phyloP scores from a whole-genome alignment of 2,113 vertebrate species.

The Anthoscopus minutus region DNA sequence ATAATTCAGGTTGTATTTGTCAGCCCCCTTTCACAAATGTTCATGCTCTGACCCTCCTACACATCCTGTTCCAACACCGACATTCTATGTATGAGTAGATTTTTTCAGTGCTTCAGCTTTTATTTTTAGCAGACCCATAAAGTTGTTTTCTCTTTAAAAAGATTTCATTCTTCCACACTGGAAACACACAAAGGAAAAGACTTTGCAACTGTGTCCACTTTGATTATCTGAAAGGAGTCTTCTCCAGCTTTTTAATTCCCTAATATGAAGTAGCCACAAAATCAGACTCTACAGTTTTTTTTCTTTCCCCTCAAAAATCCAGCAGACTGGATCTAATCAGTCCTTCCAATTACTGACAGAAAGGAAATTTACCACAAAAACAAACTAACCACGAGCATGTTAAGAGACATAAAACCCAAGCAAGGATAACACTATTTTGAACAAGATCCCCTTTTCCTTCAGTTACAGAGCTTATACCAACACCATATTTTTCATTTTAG shows the following conservation, averaged over 20 bases:
- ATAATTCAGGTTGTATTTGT: background rate
- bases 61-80: background rate
- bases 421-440: background rate
- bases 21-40: background rate
- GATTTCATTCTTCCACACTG: background rate
- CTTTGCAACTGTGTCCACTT: background rate
- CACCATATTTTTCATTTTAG: background rate
- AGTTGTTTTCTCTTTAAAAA: background rate
- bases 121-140: background rate
- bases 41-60: background rate
- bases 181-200: background rate
- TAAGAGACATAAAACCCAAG: background rate
- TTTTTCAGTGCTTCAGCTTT: background rate
- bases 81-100: background rate
- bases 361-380: background rate
- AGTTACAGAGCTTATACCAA: background rate
- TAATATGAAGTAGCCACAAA: background rate
- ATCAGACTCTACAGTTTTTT: background rate
- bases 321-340: background rate
- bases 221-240: background rate
- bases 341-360: background rate
- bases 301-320: background rate
- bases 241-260: background rate
- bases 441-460: background rate
- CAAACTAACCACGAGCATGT: background rate